Percentiles rank a stretch among this genome's conserved stretches.
Conservation (phyloP, 1,140 invertebrate genomes). For the Periplaneta americana region DNA sequence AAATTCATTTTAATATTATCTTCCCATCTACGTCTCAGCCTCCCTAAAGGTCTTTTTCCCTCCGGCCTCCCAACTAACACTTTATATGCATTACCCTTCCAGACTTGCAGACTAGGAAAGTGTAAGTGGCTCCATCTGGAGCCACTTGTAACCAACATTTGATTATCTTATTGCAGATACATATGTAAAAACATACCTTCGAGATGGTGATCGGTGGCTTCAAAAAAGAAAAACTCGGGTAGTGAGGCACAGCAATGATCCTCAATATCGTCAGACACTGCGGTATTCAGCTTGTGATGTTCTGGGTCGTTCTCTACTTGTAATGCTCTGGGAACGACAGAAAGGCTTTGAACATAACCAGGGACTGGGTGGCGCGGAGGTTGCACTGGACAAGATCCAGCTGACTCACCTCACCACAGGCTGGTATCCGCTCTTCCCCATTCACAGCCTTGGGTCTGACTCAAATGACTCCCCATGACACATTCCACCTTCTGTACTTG, state of each 20-base stretch:
- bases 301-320: conserved; percentile 74
- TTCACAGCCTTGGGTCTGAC: conserved; percentile 61
- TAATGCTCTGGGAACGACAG: conserved; percentile 86
- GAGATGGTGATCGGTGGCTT: conserved; percentile 78
- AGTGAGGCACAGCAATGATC: conserved; percentile 69
- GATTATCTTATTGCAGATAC: too few species aligned
- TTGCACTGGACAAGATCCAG: conserved; percentile 72
- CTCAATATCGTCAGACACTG: conserved; percentile 80
- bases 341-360: conserved; percentile 83
- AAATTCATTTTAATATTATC: too few species aligned
- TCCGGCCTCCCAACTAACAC: too few species aligned
- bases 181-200: conserved; percentile 90
- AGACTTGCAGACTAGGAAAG: too few species aligned
- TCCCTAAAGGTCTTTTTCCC: too few species aligned
- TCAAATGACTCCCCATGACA: conserved; percentile 66
- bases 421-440: conserved; percentile 88
- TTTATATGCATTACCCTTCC: too few species aligned
- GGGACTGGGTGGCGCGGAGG: conserved; percentile 78
- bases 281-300: conserved; percentile 81
- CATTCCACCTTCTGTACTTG: background rate
- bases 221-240: conserved; percentile 88
- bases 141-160: too few species aligned
- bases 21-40: too few species aligned
- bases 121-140: too few species aligned
- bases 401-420: conserved; percentile 70